Base-by-base conservation (phyloP, 2,113 vertebrate species). In the Chrysemys picta region DNA sequence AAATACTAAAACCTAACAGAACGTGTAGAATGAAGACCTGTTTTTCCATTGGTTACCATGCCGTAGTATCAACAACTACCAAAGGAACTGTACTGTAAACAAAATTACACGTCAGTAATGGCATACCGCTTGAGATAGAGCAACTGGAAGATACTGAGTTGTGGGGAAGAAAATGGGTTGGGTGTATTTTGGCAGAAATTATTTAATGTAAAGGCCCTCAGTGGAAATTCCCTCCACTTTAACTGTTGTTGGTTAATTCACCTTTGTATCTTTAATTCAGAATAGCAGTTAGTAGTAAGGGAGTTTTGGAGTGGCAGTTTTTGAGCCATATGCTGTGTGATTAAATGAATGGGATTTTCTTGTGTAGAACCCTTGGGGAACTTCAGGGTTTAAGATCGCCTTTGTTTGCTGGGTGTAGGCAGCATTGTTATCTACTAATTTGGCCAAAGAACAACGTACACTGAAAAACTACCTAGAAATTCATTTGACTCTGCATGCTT, bases 221-320 rank as follows among this genome's bases (percentile, higher is more conserved):
- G 42, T 84, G 81, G 42, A 94, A 88, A 80, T 82, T 14, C 52
- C 25, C 24, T 27, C 11, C 4, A 27, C 24, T 21, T 10, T 78
- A 29, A 29, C 24, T 47, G 42, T 47, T 92, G 4, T 75, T 13
- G 78, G 91, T 89, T 84, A 47, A 52, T 84, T 65, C 47, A 52
- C 10, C 19, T 31, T 2, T 27, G n/a, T 75, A 29, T 42, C 49
- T 8, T 53, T 29, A 47, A 42, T 17, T 19, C 25, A 11, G 24
- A 85, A 75, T 53, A 21, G n/a, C 21, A 86, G 11, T 27, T 78
- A 79, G 7, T 89, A 56, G 54, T 86, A 49, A 88, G 87, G 29
- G 72, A 76, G 24, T 13, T 92, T 80, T 52, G 47, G 76, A 72
- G 6, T 85, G 19, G 76, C 87, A 82, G 79, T 78, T 91, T 84